Conservation (phyloP, 2,797 vertebrate species). For the Poecile montanus region DNA sequence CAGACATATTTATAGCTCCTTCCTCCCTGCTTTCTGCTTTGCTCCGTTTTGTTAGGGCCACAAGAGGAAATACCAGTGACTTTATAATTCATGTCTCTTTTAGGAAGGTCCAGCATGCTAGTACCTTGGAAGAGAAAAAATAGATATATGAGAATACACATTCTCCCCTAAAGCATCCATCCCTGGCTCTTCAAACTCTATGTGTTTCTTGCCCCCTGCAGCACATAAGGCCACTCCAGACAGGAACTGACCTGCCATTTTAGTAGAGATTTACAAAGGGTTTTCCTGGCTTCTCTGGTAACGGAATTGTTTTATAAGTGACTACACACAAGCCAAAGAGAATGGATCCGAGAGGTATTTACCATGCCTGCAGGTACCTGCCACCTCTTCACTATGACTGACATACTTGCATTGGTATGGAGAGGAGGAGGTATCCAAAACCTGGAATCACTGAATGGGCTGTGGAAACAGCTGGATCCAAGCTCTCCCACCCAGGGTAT, state of each 20-base stretch:
- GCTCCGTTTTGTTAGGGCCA: neutral
- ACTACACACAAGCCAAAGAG: rapidly evolving
- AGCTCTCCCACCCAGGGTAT: neutral
- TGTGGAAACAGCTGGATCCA: neutral
- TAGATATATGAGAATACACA: neutral
- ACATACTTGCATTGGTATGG: neutral
- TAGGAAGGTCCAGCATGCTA: neutral
- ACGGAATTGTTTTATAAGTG: neutral
- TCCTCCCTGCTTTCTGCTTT: neutral
- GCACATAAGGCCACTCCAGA: neutral
- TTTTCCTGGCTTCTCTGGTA: neutral
- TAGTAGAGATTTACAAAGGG: neutral
- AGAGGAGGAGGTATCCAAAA: neutral
- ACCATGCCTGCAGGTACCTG: neutral
- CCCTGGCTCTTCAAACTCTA: neutral
- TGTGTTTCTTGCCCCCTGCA: neutral
- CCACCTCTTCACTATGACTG: neutral
- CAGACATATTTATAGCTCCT: neutral
- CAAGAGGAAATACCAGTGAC: neutral
- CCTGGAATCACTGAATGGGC: neutral
- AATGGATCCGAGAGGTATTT: neutral
- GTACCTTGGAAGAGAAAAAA: neutral
- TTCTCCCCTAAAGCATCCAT: neutral
- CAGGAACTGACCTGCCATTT: neutral
- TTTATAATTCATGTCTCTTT: neutral